Evolutionary conservation across 2,888 invertebrate genomes (phyloP), one percentile per base, ranked within the genome.

Genomic region (Parelbella ahira): DNA sequence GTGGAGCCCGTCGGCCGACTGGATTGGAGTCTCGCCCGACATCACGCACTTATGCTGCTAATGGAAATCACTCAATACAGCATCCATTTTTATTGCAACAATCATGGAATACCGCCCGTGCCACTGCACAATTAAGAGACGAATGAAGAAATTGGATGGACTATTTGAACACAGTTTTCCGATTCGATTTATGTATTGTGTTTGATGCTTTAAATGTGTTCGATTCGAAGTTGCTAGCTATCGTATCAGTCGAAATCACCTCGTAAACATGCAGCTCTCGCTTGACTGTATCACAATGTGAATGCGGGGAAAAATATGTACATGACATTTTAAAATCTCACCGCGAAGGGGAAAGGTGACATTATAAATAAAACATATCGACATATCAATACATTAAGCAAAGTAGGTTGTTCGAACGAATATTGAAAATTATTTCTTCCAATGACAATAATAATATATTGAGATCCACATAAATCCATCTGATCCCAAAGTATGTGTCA

Each of bases 1-100:
- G 68, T 94, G 94, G 11, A 94, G 88, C 44, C 91, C 92, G 69
- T 94, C 94, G 10, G 91, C 93, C 2, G 91, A 89, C 56, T 94
- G 94, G 89, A 94, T 93, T 56, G 90, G 93, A n/a, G 82, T 76
- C 51, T 88, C 88, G 1, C 81, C 83, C 5, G 88, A 83, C 87
- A 88, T 88, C 47, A 68, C 66, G 72, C 77, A 81, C 66, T 68
- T 72, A 60, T 84, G 81, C 86, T 88, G 71, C 13, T 49, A 53
- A 47, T 23, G 13, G 41, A 45, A n/a, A 44, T 37, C 21, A n/a
- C n/a, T 12, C 18, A 30, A 34, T 23, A 29, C 12, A 37, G 12
- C 15, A 43, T 2, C 6, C 11, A 8, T 19, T 13, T 11, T 19
- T 25, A n/a, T 11, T 6, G n/a, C 8, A 21, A 9, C 2, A n/a